Evolutionary conservation across 2,113 vertebrate genomes (phyloP), one percentile per base, ranked within the genome.

Genomic region (Rutilus rutilus): DNA sequence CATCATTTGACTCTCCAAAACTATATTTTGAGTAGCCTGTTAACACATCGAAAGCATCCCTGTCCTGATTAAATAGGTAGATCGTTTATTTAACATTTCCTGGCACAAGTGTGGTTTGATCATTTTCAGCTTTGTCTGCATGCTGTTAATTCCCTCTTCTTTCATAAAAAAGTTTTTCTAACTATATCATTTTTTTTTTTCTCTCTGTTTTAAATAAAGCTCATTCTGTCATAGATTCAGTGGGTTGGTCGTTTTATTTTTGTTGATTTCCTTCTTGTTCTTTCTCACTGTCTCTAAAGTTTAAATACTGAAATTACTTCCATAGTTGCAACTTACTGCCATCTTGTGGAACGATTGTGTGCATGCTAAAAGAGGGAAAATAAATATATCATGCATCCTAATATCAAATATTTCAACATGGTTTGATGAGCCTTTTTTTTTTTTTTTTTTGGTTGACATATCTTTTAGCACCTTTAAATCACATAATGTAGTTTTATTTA

Each of bases 121-220:
- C 85, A 88, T 85, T 78, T 88, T 79, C 91, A 82, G 65, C 79
- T 88, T 77, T 74, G 81, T 76, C 82, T 88, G 90, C 88, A 90
- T 94, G 93, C 89, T 92, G 88, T 87, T 91, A 74, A 83, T 90
- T 10, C 69, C 90, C 91, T 71, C 90, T 17, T 52, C 91, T 47
- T 25, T 25, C 21, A 42, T 73, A 73, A 73, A 73, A 91, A 88
- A 85, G 54, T 88, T 69, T 93, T 94, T 93, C 30, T 90, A 30
- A 33, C 27, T 65, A 65, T 30, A 27, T 50, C 33, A 15, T 91
- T 93, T 90, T 88, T 89, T 54, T 85, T 87, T 83, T 76, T 91
- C 30, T 93, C 91, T 95, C 94, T 93, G 92, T 86, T 90, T 90
- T 69, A 92, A 91, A 89, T 90, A 90, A 91, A 89, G 75, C 30